Conservation (phyloP, 2,797 vertebrate genomes). For the Melanotaenia nigrans region DNA sequence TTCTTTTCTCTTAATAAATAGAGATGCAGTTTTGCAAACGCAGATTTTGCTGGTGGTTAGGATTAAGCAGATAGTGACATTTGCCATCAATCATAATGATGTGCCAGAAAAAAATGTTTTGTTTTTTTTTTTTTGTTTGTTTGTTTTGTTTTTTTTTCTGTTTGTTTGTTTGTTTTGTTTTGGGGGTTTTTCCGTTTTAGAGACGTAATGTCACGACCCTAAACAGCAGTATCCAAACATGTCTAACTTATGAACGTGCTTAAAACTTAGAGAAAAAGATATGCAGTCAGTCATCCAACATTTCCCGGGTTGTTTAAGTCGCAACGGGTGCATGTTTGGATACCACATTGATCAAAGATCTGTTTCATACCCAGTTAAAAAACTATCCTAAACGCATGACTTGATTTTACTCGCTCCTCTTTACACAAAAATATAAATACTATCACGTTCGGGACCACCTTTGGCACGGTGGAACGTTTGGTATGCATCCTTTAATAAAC, state of each 20-base stretch:
- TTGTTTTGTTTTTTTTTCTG: too few species aligned
- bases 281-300: not conserved
- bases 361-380: not conserved
- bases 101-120: not conserved
- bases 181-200: too few species aligned
- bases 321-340: not conserved
- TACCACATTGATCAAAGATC: not conserved
- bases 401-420: not conserved
- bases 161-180: too few species aligned
- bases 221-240: not conserved
- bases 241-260: not conserved
- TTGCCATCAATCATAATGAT: not conserved
- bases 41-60: not conserved
- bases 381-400: not conserved
- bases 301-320: not conserved
- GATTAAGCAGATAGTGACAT: not conserved
- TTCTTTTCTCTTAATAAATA: not conserved
- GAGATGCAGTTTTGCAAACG: not conserved
- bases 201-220: not conserved
- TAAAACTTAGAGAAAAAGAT: not conserved
- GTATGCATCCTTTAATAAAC: constrained; percentile 72
- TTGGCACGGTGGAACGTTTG: constrained; percentile 79
- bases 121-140: too few species aligned
- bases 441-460: constrained; percentile 53
- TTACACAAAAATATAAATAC: not conserved